Evolutionary conservation across 2,888 invertebrate genomes (phyloP).

Genomic region (Trichopria drosophilae): DNA sequence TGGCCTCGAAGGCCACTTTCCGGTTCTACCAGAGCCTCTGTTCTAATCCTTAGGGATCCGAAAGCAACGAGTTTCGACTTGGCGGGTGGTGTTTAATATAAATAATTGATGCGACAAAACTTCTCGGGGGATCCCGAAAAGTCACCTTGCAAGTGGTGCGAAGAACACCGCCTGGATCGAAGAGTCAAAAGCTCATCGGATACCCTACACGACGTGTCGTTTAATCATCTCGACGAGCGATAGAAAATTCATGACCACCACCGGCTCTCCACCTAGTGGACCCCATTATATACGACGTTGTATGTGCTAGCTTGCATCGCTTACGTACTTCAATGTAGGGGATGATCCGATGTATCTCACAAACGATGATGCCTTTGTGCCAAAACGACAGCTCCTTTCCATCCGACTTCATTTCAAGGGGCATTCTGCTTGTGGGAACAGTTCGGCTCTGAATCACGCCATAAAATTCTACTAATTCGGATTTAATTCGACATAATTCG

Average conservation of each 20-base stretch:
- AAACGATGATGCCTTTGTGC: conserved; percentile 31
- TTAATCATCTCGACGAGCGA: conserved; percentile 38
- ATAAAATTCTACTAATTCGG: conserved; percentile 51
- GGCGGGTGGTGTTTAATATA: conserved; percentile 46
- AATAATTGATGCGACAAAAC: conserved; percentile 48
- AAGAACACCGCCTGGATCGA: conserved; percentile 28
- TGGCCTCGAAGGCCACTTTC: conserved; percentile 26
- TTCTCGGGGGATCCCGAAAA: no score
- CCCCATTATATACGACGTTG: conserved; percentile 27
- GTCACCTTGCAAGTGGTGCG: no score
- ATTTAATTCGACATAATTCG: no score
- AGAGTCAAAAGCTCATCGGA: conserved; percentile 46
- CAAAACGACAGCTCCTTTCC: conserved; percentile 38
- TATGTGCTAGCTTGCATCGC: no score
- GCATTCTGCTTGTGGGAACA: conserved; percentile 34
- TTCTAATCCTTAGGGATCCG: not conserved
- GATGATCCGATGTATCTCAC: conserved; percentile 29
- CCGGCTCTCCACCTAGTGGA: conserved; percentile 28
- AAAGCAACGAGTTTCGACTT: conserved; percentile 16
- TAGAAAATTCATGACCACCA: conserved; percentile 53
- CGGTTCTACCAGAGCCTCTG: conserved; percentile 8
- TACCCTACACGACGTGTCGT: not conserved
- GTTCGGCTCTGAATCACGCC: conserved; percentile 45
- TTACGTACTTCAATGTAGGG: conserved; percentile 8
- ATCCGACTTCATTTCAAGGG: conserved; percentile 35